Conservation (phyloP, 1,140 invertebrate genomes). For the Cyclargus thomasi region DNA sequence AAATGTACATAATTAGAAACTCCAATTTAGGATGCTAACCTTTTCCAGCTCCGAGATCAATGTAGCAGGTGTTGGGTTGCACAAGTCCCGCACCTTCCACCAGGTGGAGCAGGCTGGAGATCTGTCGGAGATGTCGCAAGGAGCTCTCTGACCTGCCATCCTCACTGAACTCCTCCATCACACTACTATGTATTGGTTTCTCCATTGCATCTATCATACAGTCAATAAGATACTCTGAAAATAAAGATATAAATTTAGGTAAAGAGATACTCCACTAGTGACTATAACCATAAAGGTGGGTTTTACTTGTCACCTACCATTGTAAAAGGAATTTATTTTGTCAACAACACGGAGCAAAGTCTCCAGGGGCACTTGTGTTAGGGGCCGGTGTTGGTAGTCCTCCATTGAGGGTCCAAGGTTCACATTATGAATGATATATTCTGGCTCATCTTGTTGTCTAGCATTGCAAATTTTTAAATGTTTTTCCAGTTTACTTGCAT, state of each 20-base stretch:
- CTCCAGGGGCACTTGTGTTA: slow-evolving; percentile 64
- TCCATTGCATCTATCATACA: slow-evolving; percentile 44
- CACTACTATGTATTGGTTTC: slow-evolving; percentile 64
- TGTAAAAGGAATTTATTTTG: slow-evolving; percentile 57
- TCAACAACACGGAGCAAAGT: slow-evolving; percentile 43
- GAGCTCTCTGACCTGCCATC: slow-evolving; percentile 78
- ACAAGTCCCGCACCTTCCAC: slow-evolving; percentile 77
- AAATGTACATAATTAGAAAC: too few species aligned
- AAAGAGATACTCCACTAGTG: not conserved
- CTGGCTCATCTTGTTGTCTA: slow-evolving; percentile 63
- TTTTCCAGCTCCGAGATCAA: slow-evolving; percentile 93
- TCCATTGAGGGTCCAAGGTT: slow-evolving; percentile 71
- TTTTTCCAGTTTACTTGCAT: slow-evolving; percentile 80
- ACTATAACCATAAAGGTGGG: not conserved
- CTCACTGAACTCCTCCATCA: slow-evolving; percentile 78
- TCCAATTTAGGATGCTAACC: slow-evolving; percentile 67
- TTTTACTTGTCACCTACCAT: slow-evolving; percentile 39
- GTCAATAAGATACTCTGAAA: slow-evolving; percentile 46
- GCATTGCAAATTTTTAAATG: slow-evolving; percentile 88
- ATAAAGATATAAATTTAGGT: slow-evolving; percentile 1
- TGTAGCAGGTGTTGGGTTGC: slow-evolving; percentile 78
- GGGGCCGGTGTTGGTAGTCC: slow-evolving; percentile 34
- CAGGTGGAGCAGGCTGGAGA: slow-evolving; percentile 80
- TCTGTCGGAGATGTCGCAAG: slow-evolving; percentile 83
- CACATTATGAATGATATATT: slow-evolving; percentile 79